Conservation (phyloP, 2,113 vertebrate genomes). For the Ailuropoda melanoleuca region DNA sequence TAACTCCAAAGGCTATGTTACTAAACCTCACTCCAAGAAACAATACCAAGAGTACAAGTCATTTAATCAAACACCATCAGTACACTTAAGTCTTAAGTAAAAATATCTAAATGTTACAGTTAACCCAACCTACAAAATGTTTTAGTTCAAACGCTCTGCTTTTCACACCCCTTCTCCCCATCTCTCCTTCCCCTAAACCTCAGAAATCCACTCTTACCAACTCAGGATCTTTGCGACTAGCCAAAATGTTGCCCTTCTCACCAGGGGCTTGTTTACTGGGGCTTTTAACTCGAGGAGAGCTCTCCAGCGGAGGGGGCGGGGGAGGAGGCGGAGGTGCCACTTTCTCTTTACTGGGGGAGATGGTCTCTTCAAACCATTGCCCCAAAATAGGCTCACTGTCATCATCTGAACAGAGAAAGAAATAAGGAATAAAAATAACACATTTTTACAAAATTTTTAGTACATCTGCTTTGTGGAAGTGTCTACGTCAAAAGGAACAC, state of each 20-base stretch:
- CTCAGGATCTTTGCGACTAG: constrained; percentile 97
- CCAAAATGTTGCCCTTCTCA: constrained; percentile 98
- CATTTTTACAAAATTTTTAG: not conserved
- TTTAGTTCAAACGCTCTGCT: not conserved
- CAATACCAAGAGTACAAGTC: not conserved
- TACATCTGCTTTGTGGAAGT: not conserved
- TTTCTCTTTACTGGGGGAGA: constrained; percentile 98
- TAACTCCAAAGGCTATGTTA: not conserved
- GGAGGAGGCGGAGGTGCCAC: constrained; percentile 94
- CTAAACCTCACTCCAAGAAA: not conserved
- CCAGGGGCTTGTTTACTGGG: constrained; percentile 94
- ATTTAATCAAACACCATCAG: not conserved
- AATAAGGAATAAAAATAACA: not conserved
- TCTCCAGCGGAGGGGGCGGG: constrained; percentile 94
- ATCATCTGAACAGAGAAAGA: constrained; percentile 88
- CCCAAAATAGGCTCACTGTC: constrained; percentile 98
- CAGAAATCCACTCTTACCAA: constrained; percentile 87
- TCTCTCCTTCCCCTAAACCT: not conserved
- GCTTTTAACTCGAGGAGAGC: constrained; percentile 94
- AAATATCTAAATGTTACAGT: not conserved
- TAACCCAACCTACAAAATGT: not conserved
- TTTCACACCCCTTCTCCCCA: not conserved
- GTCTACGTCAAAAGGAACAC: not conserved
- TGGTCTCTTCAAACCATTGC: constrained; percentile 99
- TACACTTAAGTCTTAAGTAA: not conserved